These are phyloP conservation scores for Tetramorium simillimum DNA, from an alignment of 1,140 invertebrate species.

Conservation along the genomic window DNA sequence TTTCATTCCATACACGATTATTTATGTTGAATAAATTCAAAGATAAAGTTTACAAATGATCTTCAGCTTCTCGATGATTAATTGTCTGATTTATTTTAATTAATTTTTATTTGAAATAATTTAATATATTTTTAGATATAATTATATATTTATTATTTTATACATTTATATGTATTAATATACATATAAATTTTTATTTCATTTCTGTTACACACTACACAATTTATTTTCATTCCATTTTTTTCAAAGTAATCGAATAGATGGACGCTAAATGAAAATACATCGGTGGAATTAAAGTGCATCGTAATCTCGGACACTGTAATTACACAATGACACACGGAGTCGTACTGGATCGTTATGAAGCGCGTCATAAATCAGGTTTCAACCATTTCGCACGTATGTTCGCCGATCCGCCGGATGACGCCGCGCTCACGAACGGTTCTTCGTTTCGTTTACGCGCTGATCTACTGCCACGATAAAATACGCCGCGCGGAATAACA, in stretches of 20 bases:
- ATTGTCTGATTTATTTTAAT: background rate
- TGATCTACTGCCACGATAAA: conserved; percentile 57
- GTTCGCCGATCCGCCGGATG: conserved; percentile 47
- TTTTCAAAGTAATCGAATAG: background rate
- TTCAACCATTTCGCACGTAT: conserved; percentile 46
- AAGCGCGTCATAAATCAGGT: conserved; percentile 51
- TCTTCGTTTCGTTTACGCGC: conserved; percentile 53
- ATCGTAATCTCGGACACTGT: conserved; percentile 38
- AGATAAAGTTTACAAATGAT: background rate
- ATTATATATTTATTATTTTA: too few relatives aligned
- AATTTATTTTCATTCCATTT: background rate
- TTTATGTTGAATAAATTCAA: background rate
- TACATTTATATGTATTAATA: background rate
- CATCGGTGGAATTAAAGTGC: conserved; percentile 11
- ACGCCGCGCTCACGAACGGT: conserved; percentile 53
- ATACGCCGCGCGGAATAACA: background rate
- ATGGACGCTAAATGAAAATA: conserved; percentile 3
- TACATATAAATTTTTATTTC: background rate
- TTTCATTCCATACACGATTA: background rate
- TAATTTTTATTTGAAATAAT: background rate
- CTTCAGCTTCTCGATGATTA: background rate
- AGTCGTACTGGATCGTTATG: conserved; percentile 9
- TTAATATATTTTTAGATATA: too few relatives aligned
- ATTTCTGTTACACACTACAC: background rate
- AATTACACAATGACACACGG: conserved; percentile 52